These are phyloP conservation scores for Tetramorium bicarinatum DNA, from an alignment of 2,888 invertebrate species.

Conservation along the genomic window DNA sequence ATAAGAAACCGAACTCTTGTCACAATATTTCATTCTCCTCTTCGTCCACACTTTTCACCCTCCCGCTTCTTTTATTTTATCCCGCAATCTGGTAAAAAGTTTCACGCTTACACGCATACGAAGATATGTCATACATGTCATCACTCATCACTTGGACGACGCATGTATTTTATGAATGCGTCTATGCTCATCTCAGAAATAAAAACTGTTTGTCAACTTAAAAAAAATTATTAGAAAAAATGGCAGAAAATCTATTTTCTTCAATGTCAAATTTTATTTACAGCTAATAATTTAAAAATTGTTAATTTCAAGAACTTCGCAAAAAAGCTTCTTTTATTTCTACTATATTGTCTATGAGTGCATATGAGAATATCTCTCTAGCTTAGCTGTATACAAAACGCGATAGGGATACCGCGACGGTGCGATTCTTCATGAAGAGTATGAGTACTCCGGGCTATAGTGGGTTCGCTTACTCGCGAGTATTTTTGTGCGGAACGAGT, in stretches of 20 bases:
- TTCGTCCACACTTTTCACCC: conserved; percentile 27
- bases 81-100: conserved; percentile 56
- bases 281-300: not conserved
- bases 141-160: not conserved
- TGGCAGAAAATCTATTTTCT: not conserved
- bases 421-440: conserved; percentile 72
- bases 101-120: conserved; percentile 23
- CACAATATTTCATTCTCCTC: conserved; percentile 44
- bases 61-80: conserved; percentile 22
- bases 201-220: not conserved
- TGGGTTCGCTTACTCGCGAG: conserved; percentile 73
- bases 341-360: conserved; percentile 10
- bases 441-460: conserved; percentile 72
- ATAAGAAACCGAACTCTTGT: conserved; percentile 50
- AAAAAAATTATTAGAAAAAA: not conserved
- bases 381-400: conserved; percentile 5
- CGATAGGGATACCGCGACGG: conserved; percentile 14
- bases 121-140: not conserved
- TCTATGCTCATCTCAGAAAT: not conserved
- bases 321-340: not conserved
- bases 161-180: not conserved
- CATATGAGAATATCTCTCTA: conserved; percentile 55
- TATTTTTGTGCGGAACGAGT: conserved; percentile 82
- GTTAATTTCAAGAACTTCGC: not conserved
- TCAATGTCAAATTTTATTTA: not conserved